These are phyloP conservation scores for Melanerpes formicivorus DNA, from an alignment of 2,113 vertebrate genomes.

Conservation along the genomic window DNA sequence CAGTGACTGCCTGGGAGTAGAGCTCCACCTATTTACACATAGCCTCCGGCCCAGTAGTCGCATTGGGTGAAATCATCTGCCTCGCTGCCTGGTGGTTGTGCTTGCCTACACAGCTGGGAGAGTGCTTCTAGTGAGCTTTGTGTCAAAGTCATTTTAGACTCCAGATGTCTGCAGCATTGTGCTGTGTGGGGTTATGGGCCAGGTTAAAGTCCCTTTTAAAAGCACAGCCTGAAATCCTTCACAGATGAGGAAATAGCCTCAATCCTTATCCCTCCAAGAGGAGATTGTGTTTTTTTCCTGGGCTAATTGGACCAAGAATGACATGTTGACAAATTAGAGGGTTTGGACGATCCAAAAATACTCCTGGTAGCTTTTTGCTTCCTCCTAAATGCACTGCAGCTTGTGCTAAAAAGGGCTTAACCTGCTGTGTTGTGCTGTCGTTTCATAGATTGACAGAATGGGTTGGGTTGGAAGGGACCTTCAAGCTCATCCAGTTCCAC, in stretches of 20 bases:
- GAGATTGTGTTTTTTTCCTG: background rate
- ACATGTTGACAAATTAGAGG: background rate
- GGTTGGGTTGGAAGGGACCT: too few relatives aligned
- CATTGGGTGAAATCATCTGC: background rate
- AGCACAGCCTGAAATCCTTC: background rate
- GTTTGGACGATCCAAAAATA: background rate
- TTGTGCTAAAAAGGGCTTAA: background rate
- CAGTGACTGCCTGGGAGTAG: background rate
- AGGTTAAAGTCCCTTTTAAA: background rate
- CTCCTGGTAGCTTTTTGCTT: background rate
- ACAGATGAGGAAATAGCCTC: background rate
- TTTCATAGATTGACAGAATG: background rate
- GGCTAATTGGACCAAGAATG: background rate
- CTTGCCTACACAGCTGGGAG: background rate
- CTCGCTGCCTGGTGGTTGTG: background rate
- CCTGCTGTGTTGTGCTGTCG: background rate
- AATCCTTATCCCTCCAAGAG: background rate
- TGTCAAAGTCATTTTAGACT: background rate
- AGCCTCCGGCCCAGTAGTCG: background rate
- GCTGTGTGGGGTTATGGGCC: fast-evolving
- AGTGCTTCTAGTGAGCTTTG: background rate
- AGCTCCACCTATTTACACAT: background rate
- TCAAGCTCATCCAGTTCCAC: too few relatives aligned
- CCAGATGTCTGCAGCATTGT: background rate
- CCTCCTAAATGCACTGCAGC: background rate